Percentiles rank a stretch among this genome's conserved stretches.
These are phyloP conservation scores for Centroberyx gerrardi DNA, from an alignment of 2,797 vertebrate genomes.

Conservation along the genomic window DNA sequence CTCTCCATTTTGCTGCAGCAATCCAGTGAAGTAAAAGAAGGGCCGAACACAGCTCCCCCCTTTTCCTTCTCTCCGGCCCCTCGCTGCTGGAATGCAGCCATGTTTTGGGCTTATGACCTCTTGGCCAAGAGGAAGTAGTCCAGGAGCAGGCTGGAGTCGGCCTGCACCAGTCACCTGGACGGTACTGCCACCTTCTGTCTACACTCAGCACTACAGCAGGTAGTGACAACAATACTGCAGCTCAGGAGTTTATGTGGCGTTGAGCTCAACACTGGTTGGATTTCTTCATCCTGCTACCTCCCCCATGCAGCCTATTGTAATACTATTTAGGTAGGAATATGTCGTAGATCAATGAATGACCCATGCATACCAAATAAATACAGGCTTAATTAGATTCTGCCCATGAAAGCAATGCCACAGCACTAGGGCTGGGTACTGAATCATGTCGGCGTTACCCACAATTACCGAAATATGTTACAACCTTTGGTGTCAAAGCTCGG, in stretches of 20 bases:
- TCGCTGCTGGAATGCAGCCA: conserved; percentile 66
- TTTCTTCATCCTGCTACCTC: background rate
- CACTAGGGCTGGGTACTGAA: no score
- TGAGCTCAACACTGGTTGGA: background rate
- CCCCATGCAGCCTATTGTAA: no score
- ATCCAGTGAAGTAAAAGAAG: conserved; percentile 36
- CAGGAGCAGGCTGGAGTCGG: conserved; percentile 12
- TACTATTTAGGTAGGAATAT: no score
- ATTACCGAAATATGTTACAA: no score
- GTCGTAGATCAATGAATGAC: no score
- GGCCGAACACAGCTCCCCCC: conserved; percentile 38
- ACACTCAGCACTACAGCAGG: background rate
- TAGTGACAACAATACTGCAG: background rate
- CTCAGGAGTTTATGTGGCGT: no score
- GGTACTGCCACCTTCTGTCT: conserved; percentile 64
- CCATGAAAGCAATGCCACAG: no score
- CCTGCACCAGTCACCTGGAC: background rate
- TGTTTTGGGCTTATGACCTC: conserved; percentile 63
- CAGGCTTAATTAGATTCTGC: no score
- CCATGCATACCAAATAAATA: no score
- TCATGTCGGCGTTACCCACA: no score
- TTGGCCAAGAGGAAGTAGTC: conserved; percentile 58
- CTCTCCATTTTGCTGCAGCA: conserved; percentile 6
- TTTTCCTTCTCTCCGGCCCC: conserved; percentile 37
- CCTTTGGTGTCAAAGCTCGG: no score